Base-by-base conservation (phyloP, 2,113 vertebrate genomes). In the Scomber colias region DNA sequence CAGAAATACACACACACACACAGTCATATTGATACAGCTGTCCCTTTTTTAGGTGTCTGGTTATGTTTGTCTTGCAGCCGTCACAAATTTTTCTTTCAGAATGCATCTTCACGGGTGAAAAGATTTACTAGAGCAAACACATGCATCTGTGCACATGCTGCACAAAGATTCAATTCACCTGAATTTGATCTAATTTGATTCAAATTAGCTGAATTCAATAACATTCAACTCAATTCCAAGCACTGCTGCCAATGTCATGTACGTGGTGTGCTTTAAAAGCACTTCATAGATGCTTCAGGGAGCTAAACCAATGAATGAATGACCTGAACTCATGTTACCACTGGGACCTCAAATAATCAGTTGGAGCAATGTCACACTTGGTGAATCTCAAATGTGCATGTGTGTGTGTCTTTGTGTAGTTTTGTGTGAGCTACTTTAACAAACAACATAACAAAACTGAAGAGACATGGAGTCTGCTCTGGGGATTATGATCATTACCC, bases 401-500 rank as follows among this genome's bases (percentile, higher is more conserved):
- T 40, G 19, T 17, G 30, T 17, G 12, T 51, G 56, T 53, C 11
- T 14, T 9, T 61, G 12, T 21, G 12, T 73, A 40, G 14, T 31
- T 77, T 51, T 67, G 57, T 57, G 53, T 66, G 40, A 49, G 69
- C 21, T 72, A 17, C 50, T 77, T 72, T 65, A 31, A 65, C 60
- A 75, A 84, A 61, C 5, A 3, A 10, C 0, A 8, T 64, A 60
- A 51, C 2, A 57, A 77, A 78, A 53, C 44, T 62, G 30, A 67
- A 61, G 30, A 63, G 79, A 79, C 71, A 66, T 6, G 24, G 24
- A 27, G 24, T 27, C 24, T 27, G 61, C 84, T 59, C 65, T 69
- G 76, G 72, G 71, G 72, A 75, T 50, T 15, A 68, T 61, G 73
- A 53, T 85, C 77, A 77, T 87, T 89, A 86, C 63, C 83, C 77